Conservation (phyloP, 2,888 invertebrate genomes). For the Drosophila mettleri region DNA sequence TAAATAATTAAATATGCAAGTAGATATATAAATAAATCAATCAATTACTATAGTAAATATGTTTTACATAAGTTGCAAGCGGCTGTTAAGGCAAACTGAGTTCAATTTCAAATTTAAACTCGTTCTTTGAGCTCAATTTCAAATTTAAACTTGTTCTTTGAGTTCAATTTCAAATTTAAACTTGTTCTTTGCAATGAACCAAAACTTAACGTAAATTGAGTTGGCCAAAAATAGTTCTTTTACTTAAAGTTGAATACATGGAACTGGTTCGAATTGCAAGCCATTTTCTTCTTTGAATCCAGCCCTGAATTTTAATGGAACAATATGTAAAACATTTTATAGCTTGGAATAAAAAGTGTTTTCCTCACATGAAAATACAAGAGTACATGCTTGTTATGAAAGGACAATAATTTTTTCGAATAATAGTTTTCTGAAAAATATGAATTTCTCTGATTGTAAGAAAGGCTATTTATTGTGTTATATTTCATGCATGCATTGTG, state of each 20-base stretch:
- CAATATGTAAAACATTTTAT: background rate
- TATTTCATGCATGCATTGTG: conserved; percentile 41
- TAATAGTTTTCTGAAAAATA: background rate
- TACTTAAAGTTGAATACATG: background rate
- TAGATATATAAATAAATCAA: conserved; percentile 4
- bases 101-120: background rate
- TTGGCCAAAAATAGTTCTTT: background rate
- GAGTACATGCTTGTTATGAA: background rate
- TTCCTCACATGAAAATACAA: background rate
- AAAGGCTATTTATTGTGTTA: conserved; percentile 6
- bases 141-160: background rate
- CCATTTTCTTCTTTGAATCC: background rate
- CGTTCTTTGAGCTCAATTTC: no score
- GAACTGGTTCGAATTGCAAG: background rate
- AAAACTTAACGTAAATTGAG: background rate
- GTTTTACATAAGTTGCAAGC: background rate
- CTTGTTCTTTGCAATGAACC: background rate
- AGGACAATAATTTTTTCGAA: background rate
- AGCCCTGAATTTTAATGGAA: background rate
- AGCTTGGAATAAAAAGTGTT: background rate
- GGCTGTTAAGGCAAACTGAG: background rate
- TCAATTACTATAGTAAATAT: background rate
- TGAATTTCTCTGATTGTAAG: conserved; percentile 10
- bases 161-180: background rate
- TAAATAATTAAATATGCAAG: background rate